These are phyloP conservation scores for Anguilla rostrata DNA, from an alignment of 2,113 vertebrate species.

Conservation along the genomic window DNA sequence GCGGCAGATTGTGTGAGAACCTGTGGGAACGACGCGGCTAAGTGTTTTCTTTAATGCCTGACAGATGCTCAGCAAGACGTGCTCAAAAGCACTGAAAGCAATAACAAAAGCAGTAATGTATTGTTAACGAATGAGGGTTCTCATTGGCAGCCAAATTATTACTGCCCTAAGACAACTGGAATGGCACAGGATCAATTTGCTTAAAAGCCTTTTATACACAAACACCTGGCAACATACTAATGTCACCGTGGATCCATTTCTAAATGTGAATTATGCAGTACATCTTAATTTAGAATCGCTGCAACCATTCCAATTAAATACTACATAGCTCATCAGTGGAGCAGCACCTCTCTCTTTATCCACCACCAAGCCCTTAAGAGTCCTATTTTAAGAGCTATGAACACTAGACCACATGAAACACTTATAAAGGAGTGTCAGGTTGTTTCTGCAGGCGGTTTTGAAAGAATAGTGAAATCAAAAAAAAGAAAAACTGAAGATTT, in stretches of 20 bases:
- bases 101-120: constrained; percentile 34
- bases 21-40: neutral
- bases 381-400: neutral
- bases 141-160: constrained; percentile 41
- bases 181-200: constrained; percentile 43
- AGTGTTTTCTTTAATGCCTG: constrained; percentile 40
- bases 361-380: neutral
- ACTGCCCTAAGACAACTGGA: constrained; percentile 34
- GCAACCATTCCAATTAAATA: constrained; percentile 28
- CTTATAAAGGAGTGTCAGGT: neutral
- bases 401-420: neutral
- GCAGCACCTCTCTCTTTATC: neutral
- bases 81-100: constrained; percentile 46
- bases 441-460: neutral
- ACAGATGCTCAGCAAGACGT: constrained; percentile 43
- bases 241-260: neutral
- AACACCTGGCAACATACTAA: constrained; percentile 45
- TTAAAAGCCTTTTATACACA: constrained; percentile 40
- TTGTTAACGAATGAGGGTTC: constrained; percentile 33
- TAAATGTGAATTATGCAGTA: constrained; percentile 32
- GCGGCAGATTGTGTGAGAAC: neutral
- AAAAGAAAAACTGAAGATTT: neutral
- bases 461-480: neutral
- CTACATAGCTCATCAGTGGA: constrained; percentile 40
- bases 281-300: constrained; percentile 30